Evolutionary conservation across 2,888 invertebrate genomes (phyloP).

Genomic region (Lordiphosa fenestrarum): DNA sequence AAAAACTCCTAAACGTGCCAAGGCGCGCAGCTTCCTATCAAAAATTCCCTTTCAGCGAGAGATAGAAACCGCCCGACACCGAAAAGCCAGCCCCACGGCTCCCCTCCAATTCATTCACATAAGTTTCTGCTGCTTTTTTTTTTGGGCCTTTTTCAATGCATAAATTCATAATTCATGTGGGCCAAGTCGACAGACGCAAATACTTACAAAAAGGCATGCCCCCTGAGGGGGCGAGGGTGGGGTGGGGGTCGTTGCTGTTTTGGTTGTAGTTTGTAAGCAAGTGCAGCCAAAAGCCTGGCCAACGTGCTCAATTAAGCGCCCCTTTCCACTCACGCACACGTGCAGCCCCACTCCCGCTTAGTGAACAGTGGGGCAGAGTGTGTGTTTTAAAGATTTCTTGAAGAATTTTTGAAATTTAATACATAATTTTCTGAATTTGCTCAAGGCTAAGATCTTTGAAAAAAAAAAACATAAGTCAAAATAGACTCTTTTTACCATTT

Average conservation of each 20-base stretch:
- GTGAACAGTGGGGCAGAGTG: slow-evolving; percentile 1
- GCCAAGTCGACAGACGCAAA: too few relatives aligned
- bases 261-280: slow-evolving; percentile 31
- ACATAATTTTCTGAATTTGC: too few relatives aligned
- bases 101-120: slow-evolving; percentile 25
- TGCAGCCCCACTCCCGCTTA: slow-evolving; percentile 7
- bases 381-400: too few relatives aligned
- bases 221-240: too few relatives aligned
- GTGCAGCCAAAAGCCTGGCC: slow-evolving; percentile 41
- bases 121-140: slow-evolving; percentile 8
- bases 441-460: too few relatives aligned
- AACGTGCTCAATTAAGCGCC: slow-evolving; percentile 67
- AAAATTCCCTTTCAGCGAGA: slow-evolving; percentile 61
- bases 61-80: slow-evolving; percentile 26
- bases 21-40: slow-evolving; percentile 48
- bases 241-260: slow-evolving; percentile 25
- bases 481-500: too few relatives aligned
- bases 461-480: too few relatives aligned
- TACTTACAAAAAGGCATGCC: too few relatives aligned
- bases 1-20: slow-evolving; percentile 69
- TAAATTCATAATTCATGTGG: slow-evolving; percentile 71
- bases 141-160: slow-evolving; percentile 61
- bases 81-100: neutral
- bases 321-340: slow-evolving; percentile 2
- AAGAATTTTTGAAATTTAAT: too few relatives aligned